Evolutionary conservation across 2,888 invertebrate species (phyloP), one percentile per base, ranked within the genome.

Genomic region (Auanema sp.): DNA sequence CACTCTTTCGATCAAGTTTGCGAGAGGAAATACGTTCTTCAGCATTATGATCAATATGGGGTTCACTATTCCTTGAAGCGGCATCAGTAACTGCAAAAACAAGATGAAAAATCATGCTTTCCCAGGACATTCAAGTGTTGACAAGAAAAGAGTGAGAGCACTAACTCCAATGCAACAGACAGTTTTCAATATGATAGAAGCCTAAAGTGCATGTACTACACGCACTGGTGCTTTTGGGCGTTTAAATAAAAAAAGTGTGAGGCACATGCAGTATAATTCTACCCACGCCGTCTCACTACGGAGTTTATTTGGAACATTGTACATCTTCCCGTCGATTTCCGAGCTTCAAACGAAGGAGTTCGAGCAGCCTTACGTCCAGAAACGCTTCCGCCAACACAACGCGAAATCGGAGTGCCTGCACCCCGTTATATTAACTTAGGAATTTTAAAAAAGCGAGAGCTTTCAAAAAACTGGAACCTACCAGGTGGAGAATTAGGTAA

Each of bases 301-400:
- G 60, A 55, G 21, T 53, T 54, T n/a, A 60, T 43, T 21, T 60
- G 44, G 60, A 54, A 60, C 47, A 53, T 53, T 16, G 49, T 49
- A 25, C 58, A 21, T 47, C 47, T 47, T 16, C 33, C 51, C 23
- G 56, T 49, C n/a, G 16, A 21, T 43, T 65, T 65, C 11, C 65
- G 60, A 33, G 64, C 51, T 23, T 69, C 69, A 51, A 64, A 66
- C 11, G 69, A 69, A 41, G 69, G 64, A 8, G 64, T 49, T 11
- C 62, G 51, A 8, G 50, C 42, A 14, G 65, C 58, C 24, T 47
- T 18, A 16, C 65, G 24, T 21, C 42, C 59, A 40, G 44, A 43
- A 52, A 51, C 12, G 60, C 53, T 65, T 12, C 47, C 64, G 41
- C 53, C 64, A 47, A 24, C 53, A 16, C 54, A 33, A 18, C 58